phyloP scores from a whole-genome alignment of 2,113 vertebrate species.

The Muntiacus reevesi region DNA sequence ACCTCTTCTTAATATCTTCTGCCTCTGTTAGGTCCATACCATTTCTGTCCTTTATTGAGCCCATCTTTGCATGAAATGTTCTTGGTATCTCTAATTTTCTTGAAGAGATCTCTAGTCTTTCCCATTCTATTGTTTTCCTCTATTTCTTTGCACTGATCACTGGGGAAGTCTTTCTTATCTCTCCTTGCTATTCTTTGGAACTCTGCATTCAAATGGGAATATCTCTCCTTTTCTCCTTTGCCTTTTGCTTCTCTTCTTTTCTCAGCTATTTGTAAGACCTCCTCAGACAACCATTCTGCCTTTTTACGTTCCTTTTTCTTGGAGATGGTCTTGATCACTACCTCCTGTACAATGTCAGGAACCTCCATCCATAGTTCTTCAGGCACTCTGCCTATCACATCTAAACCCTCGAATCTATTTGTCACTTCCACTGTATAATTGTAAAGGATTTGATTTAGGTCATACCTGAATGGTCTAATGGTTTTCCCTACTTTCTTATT shows the following conservation, averaged over 20 bases:
- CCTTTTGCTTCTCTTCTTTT: background rate
- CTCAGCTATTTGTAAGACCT: background rate
- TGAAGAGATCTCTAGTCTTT: background rate
- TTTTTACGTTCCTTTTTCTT: background rate
- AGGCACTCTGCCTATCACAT: background rate
- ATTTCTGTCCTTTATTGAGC: background rate
- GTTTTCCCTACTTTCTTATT: background rate
- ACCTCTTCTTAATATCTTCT: background rate
- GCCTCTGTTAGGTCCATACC: background rate
- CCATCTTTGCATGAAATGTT: background rate
- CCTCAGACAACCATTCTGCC: background rate
- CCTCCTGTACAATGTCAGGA: background rate
- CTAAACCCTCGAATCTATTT: background rate
- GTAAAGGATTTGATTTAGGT: background rate
- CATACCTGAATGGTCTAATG: background rate
- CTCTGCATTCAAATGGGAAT: background rate
- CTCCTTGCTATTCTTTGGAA: background rate
- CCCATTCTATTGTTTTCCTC: background rate
- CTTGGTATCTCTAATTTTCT: background rate
- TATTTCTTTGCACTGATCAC: background rate
- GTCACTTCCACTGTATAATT: background rate
- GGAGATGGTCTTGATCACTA: background rate
- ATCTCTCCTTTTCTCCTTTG: background rate
- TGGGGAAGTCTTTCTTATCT: background rate
- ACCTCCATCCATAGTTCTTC: background rate